These are phyloP conservation scores for Eurystomus gularis DNA, from an alignment of 2,113 vertebrate species.

Conservation along the genomic window DNA sequence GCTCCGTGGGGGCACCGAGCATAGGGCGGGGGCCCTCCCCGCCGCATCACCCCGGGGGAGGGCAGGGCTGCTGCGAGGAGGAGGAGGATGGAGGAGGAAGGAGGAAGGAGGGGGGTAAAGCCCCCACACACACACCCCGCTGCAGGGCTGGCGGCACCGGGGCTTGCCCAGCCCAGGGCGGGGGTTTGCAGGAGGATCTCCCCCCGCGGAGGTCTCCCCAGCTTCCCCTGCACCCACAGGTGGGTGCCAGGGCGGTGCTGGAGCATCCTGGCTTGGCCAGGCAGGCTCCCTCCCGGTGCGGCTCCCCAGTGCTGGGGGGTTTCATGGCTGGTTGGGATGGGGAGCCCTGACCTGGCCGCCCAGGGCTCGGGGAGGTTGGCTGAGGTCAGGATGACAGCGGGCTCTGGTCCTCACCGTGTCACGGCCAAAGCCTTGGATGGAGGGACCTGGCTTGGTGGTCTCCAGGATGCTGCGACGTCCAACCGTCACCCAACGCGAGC, in stretches of 20 bases:
- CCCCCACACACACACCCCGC: too few species aligned
- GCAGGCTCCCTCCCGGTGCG: background rate
- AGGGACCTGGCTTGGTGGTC: background rate
- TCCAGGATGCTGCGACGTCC: background rate
- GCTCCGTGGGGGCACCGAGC: background rate
- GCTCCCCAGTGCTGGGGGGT: background rate
- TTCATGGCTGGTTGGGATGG: rapidly evolving
- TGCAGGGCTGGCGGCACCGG: background rate
- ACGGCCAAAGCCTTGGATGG: rapidly evolving
- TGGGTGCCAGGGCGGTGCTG: background rate
- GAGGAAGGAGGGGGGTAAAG: slow-evolving; percentile 3
- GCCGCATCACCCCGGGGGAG: slow-evolving; percentile 16
- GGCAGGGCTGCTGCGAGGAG: slow-evolving; percentile 31
- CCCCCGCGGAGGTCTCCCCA: background rate
- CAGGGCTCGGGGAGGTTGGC: background rate
- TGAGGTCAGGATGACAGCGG: background rate
- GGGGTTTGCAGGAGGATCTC: background rate
- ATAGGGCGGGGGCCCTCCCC: background rate
- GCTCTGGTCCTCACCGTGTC: background rate
- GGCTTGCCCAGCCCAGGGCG: background rate
- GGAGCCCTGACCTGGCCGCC: background rate
- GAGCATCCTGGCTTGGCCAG: background rate
- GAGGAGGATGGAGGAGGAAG: background rate
- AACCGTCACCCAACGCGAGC: background rate
- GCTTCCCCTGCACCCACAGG: background rate